A percentile compares a stretch with the other conserved stretches of the same genome.
phyloP scores from a whole-genome alignment of 2,888 invertebrate genomes.

The Platypus cylindrus region DNA sequence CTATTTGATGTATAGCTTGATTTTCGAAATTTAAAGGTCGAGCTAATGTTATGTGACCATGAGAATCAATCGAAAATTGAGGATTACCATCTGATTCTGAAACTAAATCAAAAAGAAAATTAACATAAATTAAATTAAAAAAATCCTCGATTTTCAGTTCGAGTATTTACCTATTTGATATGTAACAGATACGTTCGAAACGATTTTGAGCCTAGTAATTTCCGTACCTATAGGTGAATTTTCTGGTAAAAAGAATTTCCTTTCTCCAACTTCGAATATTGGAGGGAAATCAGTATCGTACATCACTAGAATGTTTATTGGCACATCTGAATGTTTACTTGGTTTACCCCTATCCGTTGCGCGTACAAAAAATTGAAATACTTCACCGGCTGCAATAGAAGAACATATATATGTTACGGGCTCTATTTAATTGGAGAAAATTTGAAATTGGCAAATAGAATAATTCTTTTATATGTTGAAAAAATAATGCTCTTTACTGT shows the following conservation, averaged over 20 bases:
- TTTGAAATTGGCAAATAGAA: too few species aligned
- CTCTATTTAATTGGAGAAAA: too few species aligned
- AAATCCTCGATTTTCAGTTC: too few species aligned
- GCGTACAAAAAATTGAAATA: constrained; percentile 80
- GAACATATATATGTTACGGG: constrained; percentile 4
- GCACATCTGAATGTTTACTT: constrained; percentile 67
- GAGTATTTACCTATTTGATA: constrained; percentile 40
- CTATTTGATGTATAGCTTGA: constrained; percentile 56
- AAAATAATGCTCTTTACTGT: too few species aligned
- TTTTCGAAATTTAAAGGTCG: constrained; percentile 66
- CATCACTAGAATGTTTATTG: constrained; percentile 69
- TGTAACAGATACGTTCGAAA: constrained; percentile 48
- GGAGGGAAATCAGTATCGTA: constrained; percentile 57
- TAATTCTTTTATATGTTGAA: too few species aligned
- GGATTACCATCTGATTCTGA: constrained; percentile 46
- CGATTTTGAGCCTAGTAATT: constrained; percentile 53
- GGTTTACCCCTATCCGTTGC: constrained; percentile 70
- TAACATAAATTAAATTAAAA: neutral
- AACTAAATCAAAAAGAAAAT: constrained; percentile 24
- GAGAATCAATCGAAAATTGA: constrained; percentile 57
- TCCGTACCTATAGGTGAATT: constrained; percentile 54
- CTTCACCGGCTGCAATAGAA: constrained; percentile 50
- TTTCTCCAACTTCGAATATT: constrained; percentile 56
- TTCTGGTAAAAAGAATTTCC: constrained; percentile 72
- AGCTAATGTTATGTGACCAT: constrained; percentile 62